Conservation (phyloP, 1,140 invertebrate genomes). For the Caenorhabditis briggsae region DNA sequence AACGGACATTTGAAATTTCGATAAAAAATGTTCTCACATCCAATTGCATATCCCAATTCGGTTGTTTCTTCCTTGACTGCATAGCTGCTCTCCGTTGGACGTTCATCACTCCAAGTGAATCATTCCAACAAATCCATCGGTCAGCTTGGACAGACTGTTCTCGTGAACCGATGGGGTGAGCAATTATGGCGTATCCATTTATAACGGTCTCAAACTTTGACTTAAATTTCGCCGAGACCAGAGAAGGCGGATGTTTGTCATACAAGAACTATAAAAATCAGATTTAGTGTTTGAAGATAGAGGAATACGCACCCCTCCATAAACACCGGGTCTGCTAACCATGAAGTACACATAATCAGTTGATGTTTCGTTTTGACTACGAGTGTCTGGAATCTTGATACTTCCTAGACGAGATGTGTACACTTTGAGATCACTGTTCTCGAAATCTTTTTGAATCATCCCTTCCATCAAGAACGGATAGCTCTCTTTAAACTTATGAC, state of each 20-base stretch:
- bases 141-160: not conserved
- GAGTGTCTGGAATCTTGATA: not conserved
- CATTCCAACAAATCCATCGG: slow-evolving; percentile 14
- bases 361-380: not conserved
- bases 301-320: not conserved
- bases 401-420: not conserved
- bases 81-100: not conserved
- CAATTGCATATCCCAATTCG: slow-evolving; percentile 11
- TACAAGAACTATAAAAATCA: not conserved
- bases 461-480: not conserved
- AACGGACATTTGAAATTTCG: no score
- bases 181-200: not conserved
- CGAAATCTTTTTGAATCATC: not conserved
- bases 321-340: not conserved
- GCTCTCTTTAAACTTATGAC: not conserved
- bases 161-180: not conserved
- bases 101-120: not conserved
- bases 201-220: not conserved
- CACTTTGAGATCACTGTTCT: not conserved
- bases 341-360: slow-evolving; percentile 3
- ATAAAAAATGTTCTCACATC: not conserved
- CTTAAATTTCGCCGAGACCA: not conserved
- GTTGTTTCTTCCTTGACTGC: not conserved
- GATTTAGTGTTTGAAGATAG: not conserved
- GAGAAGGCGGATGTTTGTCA: not conserved